Evolutionary conservation across 2,113 vertebrate species (phyloP).

Genomic region (Sclerurus mexicanus): DNA sequence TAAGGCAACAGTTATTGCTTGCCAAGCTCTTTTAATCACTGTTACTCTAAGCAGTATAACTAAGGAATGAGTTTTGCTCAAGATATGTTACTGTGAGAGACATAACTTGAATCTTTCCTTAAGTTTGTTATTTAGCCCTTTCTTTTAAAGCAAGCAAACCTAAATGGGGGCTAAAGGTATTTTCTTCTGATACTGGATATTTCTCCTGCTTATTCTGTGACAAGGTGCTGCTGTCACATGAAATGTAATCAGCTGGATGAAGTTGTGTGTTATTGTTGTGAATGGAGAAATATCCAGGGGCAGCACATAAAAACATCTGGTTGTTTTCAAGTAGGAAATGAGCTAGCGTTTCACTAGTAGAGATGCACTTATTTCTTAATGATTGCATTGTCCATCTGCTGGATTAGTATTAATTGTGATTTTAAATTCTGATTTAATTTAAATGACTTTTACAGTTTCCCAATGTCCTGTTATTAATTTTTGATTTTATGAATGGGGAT

Average conservation of each 20-base stretch:
- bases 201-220: neutral
- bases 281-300: neutral
- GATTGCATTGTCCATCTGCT: neutral
- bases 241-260: neutral
- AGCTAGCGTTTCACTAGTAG: neutral
- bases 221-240: neutral
- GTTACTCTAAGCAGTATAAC: neutral
- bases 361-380: neutral
- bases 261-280: neutral
- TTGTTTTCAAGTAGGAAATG: neutral
- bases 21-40: neutral
- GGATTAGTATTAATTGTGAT: neutral
- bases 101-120: neutral
- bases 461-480: neutral
- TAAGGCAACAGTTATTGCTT: neutral
- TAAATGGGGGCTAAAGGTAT: neutral
- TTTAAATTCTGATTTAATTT: neutral
- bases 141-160: slow-evolving; percentile 1
- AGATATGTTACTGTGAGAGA: neutral
- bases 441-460: neutral
- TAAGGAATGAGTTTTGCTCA: neutral
- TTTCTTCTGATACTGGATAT: neutral
- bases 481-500: neutral
- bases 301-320: neutral
- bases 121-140: slow-evolving; percentile 3